A percentile compares a stretch with the other conserved stretches of the same genome.
Conservation (phyloP, 2,888 invertebrate species). For the Adelognathus sp. region DNA sequence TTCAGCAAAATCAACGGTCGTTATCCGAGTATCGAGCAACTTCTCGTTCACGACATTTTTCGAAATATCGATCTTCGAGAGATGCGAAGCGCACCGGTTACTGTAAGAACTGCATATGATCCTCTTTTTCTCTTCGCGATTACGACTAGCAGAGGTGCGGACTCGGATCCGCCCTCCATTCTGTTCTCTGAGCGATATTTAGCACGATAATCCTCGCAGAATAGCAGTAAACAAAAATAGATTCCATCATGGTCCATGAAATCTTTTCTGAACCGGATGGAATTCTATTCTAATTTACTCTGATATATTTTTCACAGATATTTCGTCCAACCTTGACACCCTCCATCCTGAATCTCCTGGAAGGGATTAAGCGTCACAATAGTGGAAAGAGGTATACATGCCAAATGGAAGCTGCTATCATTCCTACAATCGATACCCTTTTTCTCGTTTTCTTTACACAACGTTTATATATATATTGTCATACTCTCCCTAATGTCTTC, state of each 20-base stretch:
- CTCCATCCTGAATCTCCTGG: conserved; percentile 76
- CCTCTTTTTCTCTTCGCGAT: too few relatives aligned
- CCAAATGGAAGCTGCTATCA: conserved; percentile 3
- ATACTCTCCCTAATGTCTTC: neutral
- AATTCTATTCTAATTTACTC: too few relatives aligned
- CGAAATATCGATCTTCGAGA: conserved; percentile 94
- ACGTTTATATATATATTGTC: too few relatives aligned
- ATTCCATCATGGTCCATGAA: too few relatives aligned
- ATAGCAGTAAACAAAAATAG: too few relatives aligned
- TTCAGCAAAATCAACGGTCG: conserved; percentile 87
- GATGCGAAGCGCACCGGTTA: conserved; percentile 91
- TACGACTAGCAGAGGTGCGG: too few relatives aligned
- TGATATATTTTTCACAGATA: conserved; percentile 67
- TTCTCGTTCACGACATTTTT: conserved; percentile 92
- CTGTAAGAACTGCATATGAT: too few relatives aligned
- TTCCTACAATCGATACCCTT: neutral
- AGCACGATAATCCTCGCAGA: too few relatives aligned
- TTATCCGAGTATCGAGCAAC: conserved; percentile 90
- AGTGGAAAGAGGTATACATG: conserved; percentile 74
- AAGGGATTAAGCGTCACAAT: conserved; percentile 75
- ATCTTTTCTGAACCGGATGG: too few relatives aligned
- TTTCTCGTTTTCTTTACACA: conserved; percentile 7
- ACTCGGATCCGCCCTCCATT: too few relatives aligned
- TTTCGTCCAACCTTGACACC: conserved; percentile 78
- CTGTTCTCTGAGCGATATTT: too few relatives aligned